Percentiles rank a stretch among this genome's conserved stretches.
These are phyloP conservation scores for Eulithis testata DNA, from an alignment of 2,888 invertebrate genomes.

Conservation along the genomic window DNA sequence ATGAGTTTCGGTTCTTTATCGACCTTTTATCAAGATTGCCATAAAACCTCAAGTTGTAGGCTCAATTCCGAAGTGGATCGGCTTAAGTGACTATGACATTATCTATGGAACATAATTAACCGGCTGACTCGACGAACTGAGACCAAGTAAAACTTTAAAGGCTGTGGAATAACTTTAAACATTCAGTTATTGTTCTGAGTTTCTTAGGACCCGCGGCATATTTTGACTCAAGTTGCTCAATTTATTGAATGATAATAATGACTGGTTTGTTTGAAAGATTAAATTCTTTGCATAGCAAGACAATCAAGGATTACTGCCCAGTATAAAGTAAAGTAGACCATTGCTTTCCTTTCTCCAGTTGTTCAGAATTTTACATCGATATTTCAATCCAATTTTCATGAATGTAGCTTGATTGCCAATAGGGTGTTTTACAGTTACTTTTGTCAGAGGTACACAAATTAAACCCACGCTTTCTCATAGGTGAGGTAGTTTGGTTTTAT, in stretches of 20 bases:
- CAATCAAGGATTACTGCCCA: background rate
- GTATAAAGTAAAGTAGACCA: too few relatives aligned
- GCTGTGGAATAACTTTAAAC: slow-evolving; percentile 50
- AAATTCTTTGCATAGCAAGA: background rate
- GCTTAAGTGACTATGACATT: slow-evolving; percentile 69
- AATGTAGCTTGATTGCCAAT: too few relatives aligned
- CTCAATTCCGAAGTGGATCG: slow-evolving; percentile 64
- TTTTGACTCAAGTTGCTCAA: slow-evolving; percentile 40
- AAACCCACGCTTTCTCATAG: too few relatives aligned
- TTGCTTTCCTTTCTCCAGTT: too few relatives aligned
- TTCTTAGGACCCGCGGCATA: slow-evolving; percentile 35
- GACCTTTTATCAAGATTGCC: slow-evolving; percentile 40
- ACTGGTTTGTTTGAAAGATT: slow-evolving; percentile 2
- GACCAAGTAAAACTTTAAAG: slow-evolving; percentile 55
- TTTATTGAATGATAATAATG: slow-evolving; percentile 15
- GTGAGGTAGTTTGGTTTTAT: too few relatives aligned
- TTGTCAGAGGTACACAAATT: too few relatives aligned
- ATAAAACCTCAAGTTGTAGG: slow-evolving; percentile 53
- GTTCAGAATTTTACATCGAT: too few relatives aligned
- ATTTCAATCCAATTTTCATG: too few relatives aligned
- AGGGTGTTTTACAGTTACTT: too few relatives aligned
- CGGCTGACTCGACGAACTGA: slow-evolving; percentile 73
- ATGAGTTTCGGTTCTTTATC: slow-evolving; percentile 20
- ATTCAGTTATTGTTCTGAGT: slow-evolving; percentile 48
- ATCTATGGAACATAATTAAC: slow-evolving; percentile 78